Evolutionary conservation across 92 coral and sea anemone genomes (phyloP).

Genomic region (Virgularia gustaviana): DNA sequence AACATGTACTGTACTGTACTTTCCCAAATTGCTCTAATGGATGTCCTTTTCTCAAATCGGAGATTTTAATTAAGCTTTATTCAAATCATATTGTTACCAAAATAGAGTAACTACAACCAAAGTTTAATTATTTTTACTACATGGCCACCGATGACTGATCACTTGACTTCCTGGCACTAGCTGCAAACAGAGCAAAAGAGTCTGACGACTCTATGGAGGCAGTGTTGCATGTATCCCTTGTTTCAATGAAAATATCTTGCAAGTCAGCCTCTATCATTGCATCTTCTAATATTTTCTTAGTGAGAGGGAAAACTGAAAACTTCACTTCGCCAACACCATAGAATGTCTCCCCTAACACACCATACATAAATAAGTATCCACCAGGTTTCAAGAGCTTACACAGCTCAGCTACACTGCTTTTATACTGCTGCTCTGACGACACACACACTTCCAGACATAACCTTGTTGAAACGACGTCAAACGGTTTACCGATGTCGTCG

Average conservation of each 20-base stretch:
- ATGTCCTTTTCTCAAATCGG: too few species aligned
- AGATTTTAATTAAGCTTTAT: too few species aligned
- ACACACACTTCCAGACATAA: constrained; percentile 18
- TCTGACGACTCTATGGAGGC: too few species aligned
- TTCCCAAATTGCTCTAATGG: too few species aligned
- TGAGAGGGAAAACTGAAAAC: not conserved
- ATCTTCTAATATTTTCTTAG: not conserved
- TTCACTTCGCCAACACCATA: constrained; percentile 8
- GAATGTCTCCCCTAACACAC: constrained; percentile 6
- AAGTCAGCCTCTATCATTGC: constrained; percentile 28
- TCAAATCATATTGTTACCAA: too few species aligned
- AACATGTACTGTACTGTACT: too few species aligned
- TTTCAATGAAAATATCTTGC: not conserved
- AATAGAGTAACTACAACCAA: too few species aligned
- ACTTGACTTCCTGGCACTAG: too few species aligned
- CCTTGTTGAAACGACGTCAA: constrained; percentile 24
- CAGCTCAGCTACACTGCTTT: constrained; percentile 15
- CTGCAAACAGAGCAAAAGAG: too few species aligned
- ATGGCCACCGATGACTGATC: too few species aligned
- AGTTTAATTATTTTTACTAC: too few species aligned
- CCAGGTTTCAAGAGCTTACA: constrained; percentile 21
- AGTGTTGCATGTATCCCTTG: too few species aligned
- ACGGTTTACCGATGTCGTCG: constrained; percentile 17
- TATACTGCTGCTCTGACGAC: constrained; percentile 14
- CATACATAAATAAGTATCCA: constrained; percentile 18